Evolutionary conservation across 1,140 invertebrate species (phyloP).

Genomic region (Platorchestia sp.): DNA sequence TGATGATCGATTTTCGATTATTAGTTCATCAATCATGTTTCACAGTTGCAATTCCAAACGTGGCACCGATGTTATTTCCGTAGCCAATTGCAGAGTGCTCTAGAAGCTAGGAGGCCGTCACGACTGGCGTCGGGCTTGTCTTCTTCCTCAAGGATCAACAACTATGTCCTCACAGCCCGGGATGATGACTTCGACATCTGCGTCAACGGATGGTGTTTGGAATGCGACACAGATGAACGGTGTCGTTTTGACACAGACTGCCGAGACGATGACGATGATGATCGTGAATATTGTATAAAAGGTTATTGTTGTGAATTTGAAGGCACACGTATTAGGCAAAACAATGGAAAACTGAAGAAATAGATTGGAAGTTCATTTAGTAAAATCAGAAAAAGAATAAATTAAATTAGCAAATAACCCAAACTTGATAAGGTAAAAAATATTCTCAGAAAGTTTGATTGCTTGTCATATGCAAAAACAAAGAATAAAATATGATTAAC

Average conservation of each 20-base stretch:
- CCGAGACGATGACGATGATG: background rate
- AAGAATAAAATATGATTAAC: constrained; percentile 48
- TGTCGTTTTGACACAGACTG: background rate
- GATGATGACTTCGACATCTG: background rate
- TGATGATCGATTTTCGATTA: no score
- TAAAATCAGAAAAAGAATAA: constrained; percentile 48
- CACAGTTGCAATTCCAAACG: no score
- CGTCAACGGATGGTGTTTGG: background rate
- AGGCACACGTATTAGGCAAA: background rate
- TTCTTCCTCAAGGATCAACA: background rate
- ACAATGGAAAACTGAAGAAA: constrained; percentile 52
- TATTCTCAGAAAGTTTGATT: constrained; percentile 43
- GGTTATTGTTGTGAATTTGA: background rate
- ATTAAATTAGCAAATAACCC: constrained; percentile 35
- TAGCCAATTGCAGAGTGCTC: background rate
- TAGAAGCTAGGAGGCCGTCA: background rate
- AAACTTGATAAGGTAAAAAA: constrained; percentile 38
- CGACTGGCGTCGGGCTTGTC: background rate
- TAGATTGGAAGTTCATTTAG: constrained; percentile 27
- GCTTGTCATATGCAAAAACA: constrained; percentile 50
- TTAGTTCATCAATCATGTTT: no score
- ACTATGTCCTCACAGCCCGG: background rate
- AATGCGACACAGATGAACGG: background rate
- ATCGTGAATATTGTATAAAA: background rate
- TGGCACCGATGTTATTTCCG: no score